Conservation (phyloP, 2,113 vertebrate genomes). For the Neopipo cinnamomea region DNA sequence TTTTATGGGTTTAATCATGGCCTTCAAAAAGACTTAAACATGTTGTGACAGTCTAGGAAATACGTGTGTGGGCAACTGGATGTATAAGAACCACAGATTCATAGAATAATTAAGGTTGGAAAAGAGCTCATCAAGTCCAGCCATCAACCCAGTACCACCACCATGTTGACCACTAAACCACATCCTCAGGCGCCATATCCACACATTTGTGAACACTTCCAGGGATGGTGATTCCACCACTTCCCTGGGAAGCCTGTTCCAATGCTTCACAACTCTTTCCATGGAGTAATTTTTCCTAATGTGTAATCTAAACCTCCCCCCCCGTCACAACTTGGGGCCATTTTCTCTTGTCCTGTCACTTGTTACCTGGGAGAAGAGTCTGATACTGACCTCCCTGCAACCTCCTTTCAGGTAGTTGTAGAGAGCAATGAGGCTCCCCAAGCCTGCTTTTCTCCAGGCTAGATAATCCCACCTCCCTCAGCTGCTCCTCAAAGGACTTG, state of each 20-base stretch:
- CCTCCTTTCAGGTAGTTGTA: background rate
- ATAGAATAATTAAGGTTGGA: background rate
- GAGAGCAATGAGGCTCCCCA: background rate
- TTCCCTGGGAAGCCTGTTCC: background rate
- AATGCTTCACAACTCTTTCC: background rate
- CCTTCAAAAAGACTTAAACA: background rate
- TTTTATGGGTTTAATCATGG: background rate
- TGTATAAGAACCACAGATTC: background rate
- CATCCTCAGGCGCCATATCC: background rate
- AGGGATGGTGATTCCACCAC: background rate
- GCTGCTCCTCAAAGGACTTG: background rate
- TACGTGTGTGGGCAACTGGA: background rate
- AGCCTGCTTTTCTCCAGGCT: background rate
- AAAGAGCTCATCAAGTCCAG: background rate
- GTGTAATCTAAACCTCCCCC: background rate
- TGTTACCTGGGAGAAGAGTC: background rate
- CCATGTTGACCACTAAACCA: background rate
- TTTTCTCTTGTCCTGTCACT: background rate
- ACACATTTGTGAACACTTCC: background rate
- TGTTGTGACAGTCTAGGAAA: background rate
- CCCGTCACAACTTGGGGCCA: background rate
- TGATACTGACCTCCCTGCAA: background rate
- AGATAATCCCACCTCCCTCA: background rate
- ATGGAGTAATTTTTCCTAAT: background rate
- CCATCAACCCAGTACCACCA: background rate